Conservation (phyloP, 2,888 invertebrate genomes). For the Rhogogaster chlorosoma region DNA sequence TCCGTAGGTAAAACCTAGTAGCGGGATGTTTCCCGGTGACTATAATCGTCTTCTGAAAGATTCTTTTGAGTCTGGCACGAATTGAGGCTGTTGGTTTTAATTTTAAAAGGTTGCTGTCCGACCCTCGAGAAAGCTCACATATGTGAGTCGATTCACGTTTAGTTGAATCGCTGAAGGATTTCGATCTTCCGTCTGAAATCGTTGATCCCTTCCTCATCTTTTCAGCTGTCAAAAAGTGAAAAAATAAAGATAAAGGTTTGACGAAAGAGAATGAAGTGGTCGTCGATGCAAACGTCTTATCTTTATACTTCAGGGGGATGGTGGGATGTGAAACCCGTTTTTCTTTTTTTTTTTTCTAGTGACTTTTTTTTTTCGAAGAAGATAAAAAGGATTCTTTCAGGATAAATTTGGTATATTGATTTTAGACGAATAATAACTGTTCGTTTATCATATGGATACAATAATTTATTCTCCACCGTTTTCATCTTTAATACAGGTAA, state of each 20-base stretch:
- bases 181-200: background rate
- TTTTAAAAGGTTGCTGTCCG: slow-evolving; percentile 72
- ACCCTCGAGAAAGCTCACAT: slow-evolving; percentile 68
- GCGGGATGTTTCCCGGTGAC: slow-evolving; percentile 68
- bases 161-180: background rate
- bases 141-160: slow-evolving; percentile 59
- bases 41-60: slow-evolving; percentile 70
- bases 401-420: too few species aligned
- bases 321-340: too few species aligned
- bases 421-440: background rate
- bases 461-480: slow-evolving; percentile 69
- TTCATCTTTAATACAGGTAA: slow-evolving; percentile 65
- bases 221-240: background rate
- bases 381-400: too few species aligned
- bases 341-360: too few species aligned
- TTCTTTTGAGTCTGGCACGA: slow-evolving; percentile 65
- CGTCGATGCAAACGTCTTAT: background rate
- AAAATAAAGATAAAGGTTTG: background rate
- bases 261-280: background rate
- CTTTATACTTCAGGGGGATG: background rate
- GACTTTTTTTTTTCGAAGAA: too few species aligned
- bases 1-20: slow-evolving; percentile 69
- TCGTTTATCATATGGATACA: slow-evolving; percentile 61
- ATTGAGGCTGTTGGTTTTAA: slow-evolving; percentile 72
- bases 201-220: background rate